Conservation (phyloP, 2,797 vertebrate genomes). For the Lacerta agilis region DNA sequence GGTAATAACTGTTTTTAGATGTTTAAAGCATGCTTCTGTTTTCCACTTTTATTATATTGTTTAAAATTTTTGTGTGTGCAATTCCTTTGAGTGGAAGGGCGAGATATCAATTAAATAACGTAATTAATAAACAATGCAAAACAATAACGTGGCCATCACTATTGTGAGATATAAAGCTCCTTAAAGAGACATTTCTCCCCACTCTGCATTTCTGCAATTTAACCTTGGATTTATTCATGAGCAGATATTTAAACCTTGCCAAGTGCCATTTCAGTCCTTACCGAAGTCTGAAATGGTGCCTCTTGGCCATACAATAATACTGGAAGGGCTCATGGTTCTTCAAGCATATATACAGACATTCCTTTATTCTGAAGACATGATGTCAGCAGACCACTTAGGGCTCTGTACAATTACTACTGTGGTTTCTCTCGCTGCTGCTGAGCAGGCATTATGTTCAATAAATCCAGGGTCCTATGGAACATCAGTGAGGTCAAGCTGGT, state of each 20-base stretch:
- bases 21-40: too few relatives aligned
- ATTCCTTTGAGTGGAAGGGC: too few relatives aligned
- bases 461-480: slow-evolving; percentile 9
- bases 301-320: background rate
- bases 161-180: background rate
- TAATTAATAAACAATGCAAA: background rate
- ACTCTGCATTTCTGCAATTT: background rate
- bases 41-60: too few relatives aligned
- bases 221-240: background rate
- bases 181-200: too few relatives aligned
- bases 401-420: background rate
- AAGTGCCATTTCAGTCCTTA: background rate
- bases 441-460: slow-evolving; percentile 32
- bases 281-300: background rate
- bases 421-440: slow-evolving; percentile 32
- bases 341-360: slow-evolving; percentile 10
- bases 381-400: background rate
- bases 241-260: background rate
- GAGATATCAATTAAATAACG: too few relatives aligned
- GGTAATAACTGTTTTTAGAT: too few relatives aligned
- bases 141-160: too few relatives aligned
- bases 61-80: too few relatives aligned
- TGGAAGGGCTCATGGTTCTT: fast-evolving
- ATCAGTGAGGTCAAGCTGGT: background rate
- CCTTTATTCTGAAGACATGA: slow-evolving; percentile 43